Percentiles rank a stretch among this genome's conserved stretches.
Evolutionary conservation across 2,113 vertebrate species (phyloP).

Genomic region (Mugil cephalus): DNA sequence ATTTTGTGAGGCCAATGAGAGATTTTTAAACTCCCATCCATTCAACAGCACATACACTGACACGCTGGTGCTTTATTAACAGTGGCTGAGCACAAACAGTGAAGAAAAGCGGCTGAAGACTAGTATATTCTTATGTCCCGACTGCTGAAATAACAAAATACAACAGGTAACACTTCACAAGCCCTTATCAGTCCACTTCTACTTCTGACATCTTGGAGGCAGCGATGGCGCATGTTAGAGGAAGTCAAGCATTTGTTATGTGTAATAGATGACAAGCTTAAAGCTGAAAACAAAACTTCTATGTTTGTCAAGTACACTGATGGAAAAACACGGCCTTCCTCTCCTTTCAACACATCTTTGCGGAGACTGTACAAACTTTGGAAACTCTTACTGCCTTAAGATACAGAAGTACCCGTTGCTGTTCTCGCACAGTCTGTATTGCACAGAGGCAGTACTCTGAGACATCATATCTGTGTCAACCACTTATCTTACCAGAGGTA

Average conservation of each 20-base stretch:
- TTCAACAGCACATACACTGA: constrained; percentile 8
- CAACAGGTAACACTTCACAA: constrained; percentile 60
- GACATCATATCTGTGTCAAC: constrained; percentile 48
- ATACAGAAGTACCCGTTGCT: constrained; percentile 39
- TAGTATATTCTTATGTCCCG: constrained; percentile 27
- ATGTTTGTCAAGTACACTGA: constrained; percentile 25
- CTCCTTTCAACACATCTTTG: constrained; percentile 55
- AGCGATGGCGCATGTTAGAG: constrained; percentile 32
- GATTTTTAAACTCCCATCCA: constrained; percentile 7
- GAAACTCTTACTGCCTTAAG: constrained; percentile 46
- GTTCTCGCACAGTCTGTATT: constrained; percentile 9
- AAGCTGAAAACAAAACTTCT: constrained; percentile 31
- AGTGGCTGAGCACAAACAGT: constrained; percentile 39
- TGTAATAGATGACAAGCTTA: constrained; percentile 37
- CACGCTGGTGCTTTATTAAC: constrained; percentile 12
- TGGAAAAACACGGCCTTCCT: constrained; percentile 53
- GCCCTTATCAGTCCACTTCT: constrained; percentile 50
- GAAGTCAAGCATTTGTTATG: constrained; percentile 43
- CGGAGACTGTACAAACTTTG: constrained; percentile 52
- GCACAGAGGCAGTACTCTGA: constrained; percentile 3
- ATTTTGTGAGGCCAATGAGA: neutral
- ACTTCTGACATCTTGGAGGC: constrained; percentile 52
- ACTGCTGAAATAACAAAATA: constrained; percentile 63
- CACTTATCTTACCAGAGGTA: constrained; percentile 52
- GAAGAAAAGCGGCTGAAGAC: constrained; percentile 54